These are phyloP conservation scores for Lasioglossum calceatum DNA, from an alignment of 2,888 invertebrate genomes.

Conservation along the genomic window DNA sequence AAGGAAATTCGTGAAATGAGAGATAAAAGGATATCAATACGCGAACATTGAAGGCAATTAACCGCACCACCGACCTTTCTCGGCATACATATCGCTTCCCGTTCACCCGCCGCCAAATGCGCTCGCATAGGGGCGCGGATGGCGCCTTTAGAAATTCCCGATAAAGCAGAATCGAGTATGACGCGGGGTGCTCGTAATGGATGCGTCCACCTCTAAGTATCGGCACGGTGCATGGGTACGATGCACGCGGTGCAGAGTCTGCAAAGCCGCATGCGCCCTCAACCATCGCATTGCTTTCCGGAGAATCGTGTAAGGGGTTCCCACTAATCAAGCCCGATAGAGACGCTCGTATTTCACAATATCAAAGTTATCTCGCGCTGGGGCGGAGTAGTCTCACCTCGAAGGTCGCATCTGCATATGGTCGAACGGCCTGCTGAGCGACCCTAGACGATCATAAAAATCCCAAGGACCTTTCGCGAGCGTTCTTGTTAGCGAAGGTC, in stretches of 20 bases:
- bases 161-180: conserved; percentile 68
- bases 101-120: conserved; percentile 45
- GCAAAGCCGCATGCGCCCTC: background rate
- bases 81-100: conserved; percentile 42
- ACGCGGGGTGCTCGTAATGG: conserved; percentile 61
- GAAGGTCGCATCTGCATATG: conserved; percentile 15
- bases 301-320: conserved; percentile 47
- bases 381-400: conserved; percentile 7
- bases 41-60: conserved; percentile 16
- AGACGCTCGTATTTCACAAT: conserved; percentile 63
- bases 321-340: conserved; percentile 59
- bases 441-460: conserved; percentile 49
- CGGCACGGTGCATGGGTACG: background rate
- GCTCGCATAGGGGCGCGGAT: conserved; percentile 33
- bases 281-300: conserved; percentile 35
- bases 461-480: conserved; percentile 2
- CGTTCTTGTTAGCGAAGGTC: conserved; percentile 13
- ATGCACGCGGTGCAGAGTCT: background rate
- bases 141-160: conserved; percentile 66
- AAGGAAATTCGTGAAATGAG: background rate
- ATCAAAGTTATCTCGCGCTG: conserved; percentile 45
- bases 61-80: background rate
- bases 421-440: conserved; percentile 11
- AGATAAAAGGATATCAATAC: background rate
- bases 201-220: conserved; percentile 57